Evolutionary conservation across 1,140 invertebrate genomes (phyloP), one percentile per base, ranked within the genome.

Genomic region (Hestina assimilis): DNA sequence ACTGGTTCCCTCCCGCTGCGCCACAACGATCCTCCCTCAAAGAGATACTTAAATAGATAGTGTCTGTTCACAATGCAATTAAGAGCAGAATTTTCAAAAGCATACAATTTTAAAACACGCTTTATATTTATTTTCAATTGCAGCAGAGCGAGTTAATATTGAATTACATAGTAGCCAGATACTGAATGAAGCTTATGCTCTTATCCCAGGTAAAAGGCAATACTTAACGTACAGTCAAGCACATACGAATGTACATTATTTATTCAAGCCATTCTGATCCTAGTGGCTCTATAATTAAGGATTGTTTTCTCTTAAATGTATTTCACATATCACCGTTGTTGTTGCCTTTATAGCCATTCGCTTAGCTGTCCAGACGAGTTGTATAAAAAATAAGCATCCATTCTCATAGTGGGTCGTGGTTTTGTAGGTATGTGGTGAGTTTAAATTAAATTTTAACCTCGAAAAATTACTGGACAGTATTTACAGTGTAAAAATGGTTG

Each of bases 341-440:
- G 35, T 55, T 60, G 45, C 43, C 48, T 59, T 51, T 59, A 59
- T 47, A 43, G 62, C 58, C 46, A 56, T 65, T 64, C 66, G 62
- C 55, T 68, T 59, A 65, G 66, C 48, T 59, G 47, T 48, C 35
- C 57, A 59, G 59, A 48, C 55, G 59, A 57, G 60, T 54, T 50
- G 57, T 65, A 69, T 62, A 69, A 69, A 69, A 68, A 69, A 69
- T 69, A 65, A 69, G 55, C 66, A 69, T 60, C 58, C 52, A 69
- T 69, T 69, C 66, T 55, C 51, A 43, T 53, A 59, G 59, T 42
- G 42, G 62, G 41, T 53, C 38, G 66, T 43, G 55, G 55, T 46
- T 65, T 59, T 38, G 33, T 35, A 35, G 23, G 26, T 60, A 51
- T 51, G 51, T 54, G 46, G 50, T 40, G 28, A 48, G 54, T 41